A percentile compares a stretch with the other conserved stretches of the same genome.
These are phyloP conservation scores for Caenorhabditis imperialis DNA, from an alignment of 2,888 invertebrate genomes.

Conservation along the genomic window DNA sequence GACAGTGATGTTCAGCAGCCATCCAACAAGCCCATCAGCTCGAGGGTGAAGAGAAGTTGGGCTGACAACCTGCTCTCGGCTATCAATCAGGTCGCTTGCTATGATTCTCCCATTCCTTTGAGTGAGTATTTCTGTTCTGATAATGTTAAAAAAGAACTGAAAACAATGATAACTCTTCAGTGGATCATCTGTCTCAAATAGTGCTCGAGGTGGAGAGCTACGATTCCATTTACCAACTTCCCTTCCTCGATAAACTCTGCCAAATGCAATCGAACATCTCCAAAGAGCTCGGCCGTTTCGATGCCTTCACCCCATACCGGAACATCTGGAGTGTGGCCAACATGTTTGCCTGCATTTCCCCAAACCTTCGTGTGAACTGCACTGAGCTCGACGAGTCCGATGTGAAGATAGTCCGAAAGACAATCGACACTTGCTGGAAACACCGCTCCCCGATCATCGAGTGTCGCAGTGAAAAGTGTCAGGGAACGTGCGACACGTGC, in stretches of 20 bases:
- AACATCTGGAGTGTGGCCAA: slow-evolving; percentile 74
- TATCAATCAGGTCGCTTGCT: slow-evolving; percentile 72
- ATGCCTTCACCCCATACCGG: slow-evolving; percentile 63
- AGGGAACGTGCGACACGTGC: slow-evolving; percentile 46
- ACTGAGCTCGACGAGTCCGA: slow-evolving; percentile 63
- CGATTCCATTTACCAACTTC: slow-evolving; percentile 64
- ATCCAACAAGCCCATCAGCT: slow-evolving; percentile 8
- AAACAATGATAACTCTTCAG: slow-evolving; percentile 56
- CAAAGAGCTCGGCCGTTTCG: slow-evolving; percentile 58
- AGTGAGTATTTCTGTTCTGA: slow-evolving; percentile 49
- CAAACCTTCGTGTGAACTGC: slow-evolving; percentile 70
- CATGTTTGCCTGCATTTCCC: slow-evolving; percentile 73
- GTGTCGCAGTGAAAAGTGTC: slow-evolving; percentile 59
- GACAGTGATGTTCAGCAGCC: slow-evolving; percentile 34
- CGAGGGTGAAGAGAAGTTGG: slow-evolving; percentile 61
- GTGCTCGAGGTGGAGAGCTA: slow-evolving; percentile 66
- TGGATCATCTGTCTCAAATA: slow-evolving; percentile 75
- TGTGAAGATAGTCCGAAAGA: slow-evolving; percentile 51
- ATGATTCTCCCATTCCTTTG: slow-evolving; percentile 75
- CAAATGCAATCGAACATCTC: slow-evolving; percentile 64
- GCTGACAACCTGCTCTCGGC: slow-evolving; percentile 74
- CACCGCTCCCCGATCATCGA: slow-evolving; percentile 64
- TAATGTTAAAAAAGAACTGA: neutral
- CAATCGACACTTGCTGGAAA: slow-evolving; percentile 63
- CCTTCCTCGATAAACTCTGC: slow-evolving; percentile 70